Evolutionary conservation across 2,888 invertebrate species (phyloP), one percentile per base, ranked within the genome.

Genomic region (Luperina nickerlii): DNA sequence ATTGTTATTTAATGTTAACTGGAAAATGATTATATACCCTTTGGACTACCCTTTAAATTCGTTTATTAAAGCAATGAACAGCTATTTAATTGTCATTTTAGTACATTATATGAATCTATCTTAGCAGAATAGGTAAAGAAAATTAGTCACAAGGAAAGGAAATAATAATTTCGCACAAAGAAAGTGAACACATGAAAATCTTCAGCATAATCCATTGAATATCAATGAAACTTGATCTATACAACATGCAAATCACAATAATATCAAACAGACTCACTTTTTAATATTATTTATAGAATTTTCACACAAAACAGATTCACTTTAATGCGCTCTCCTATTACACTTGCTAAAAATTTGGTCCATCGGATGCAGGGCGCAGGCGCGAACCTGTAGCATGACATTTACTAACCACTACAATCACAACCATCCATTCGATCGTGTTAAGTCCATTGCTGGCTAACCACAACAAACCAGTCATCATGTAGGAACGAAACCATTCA

Each of bases 351-450:
- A 87, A 91, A 86, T 90, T 91, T 95, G 96, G 95, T 95, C 94
- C 95, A 94, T 78, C 57, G 92, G 95, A 96, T 93, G 94, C 93
- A 93, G 92, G 86, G 95, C 96, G 96, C 96, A 96, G 89, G 96
- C 96, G 96, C 93, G 92, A 90, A 79, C 57, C 75, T 74, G 54
- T 90, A 94, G 93, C 83, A 91, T 63, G 83, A 83, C n/a, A 66
- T 71, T 75, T 51, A 81, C 93, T 93, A 94, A 93, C 94, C 87
- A 83, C 75, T 79, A 66, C 13, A 62, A 69, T 70, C 9, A 9
- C 54, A 5, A n/a, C n/a, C 11, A 62, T 1, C 7, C 8, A 69
- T 74, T 45, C 13, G 5, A 20, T 42, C 2, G 24, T 45, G 48
- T 2, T 0, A 0, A 3, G 74, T 93, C 70, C 93, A 94, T 93